A percentile compares a stretch with the other conserved stretches of the same genome.
Evolutionary conservation across 2,888 invertebrate species (phyloP).

Genomic region (Chrysotoxum bicinctum): DNA sequence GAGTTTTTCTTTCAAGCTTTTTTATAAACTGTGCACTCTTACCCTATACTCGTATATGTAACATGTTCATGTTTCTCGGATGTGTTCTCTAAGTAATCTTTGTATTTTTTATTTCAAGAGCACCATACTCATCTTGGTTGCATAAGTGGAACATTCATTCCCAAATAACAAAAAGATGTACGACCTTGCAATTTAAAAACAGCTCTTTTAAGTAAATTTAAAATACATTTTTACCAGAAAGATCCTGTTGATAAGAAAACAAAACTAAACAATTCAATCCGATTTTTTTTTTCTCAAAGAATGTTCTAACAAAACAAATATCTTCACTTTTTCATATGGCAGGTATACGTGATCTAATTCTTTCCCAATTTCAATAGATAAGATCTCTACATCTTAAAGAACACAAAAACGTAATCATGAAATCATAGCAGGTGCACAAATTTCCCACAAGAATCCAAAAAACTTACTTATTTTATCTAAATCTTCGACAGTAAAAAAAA

Average conservation of each 20-base stretch:
- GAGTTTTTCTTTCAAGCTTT: too few species aligned
- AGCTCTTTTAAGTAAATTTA: background rate
- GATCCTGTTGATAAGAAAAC: constrained; percentile 2
- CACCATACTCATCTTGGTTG: background rate
- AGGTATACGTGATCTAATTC: constrained; percentile 16
- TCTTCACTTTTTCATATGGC: background rate
- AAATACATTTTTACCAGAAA: background rate
- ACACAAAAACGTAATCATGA: background rate
- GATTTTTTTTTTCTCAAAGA: background rate
- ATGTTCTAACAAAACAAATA: background rate
- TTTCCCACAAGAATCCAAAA: background rate
- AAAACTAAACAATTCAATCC: background rate
- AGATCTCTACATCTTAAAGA: constrained; percentile 23
- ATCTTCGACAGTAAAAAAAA: background rate
- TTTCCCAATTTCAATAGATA: constrained; percentile 14
- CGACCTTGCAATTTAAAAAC: background rate
- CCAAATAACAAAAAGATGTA: background rate
- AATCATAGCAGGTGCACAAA: constrained; percentile 19
- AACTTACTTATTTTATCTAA: background rate
- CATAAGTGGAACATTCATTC: background rate
- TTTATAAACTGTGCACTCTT: too few species aligned
- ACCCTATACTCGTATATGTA: too few species aligned
- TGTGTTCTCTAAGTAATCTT: background rate
- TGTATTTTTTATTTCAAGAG: background rate
- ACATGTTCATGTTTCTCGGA: too few species aligned